Percentiles rank a stretch among this genome's conserved stretches.
Evolutionary conservation across 2,888 invertebrate species (phyloP).

Genomic region (Oscheius sp.): DNA sequence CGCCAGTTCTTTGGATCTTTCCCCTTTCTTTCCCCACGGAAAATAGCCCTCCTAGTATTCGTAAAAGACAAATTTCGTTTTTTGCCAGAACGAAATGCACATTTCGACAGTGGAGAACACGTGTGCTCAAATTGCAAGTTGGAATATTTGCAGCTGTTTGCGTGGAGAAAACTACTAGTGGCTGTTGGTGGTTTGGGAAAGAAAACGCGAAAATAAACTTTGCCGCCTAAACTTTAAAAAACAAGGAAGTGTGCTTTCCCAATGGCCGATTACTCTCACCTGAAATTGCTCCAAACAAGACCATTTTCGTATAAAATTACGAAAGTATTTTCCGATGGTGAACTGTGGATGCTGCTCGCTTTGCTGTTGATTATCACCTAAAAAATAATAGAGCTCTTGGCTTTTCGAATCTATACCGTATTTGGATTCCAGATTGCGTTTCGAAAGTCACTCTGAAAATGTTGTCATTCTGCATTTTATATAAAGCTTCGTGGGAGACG

Average conservation of each 20-base stretch:
- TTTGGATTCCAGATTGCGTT: conserved; percentile 70
- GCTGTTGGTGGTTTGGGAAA: no score
- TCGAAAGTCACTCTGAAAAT: conserved; percentile 63
- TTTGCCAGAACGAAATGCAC: conserved; percentile 7
- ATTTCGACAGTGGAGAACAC: conserved; percentile 11
- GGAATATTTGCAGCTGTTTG: not conserved
- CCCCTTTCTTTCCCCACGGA: not conserved
- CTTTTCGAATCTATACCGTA: no score
- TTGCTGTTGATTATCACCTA: conserved; percentile 66
- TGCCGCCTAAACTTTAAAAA: no score
- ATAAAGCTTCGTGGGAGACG: no score
- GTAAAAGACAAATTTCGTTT: conserved; percentile 1
- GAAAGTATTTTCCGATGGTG: conserved; percentile 70
- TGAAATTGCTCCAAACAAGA: conserved; percentile 70
- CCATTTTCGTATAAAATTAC: conserved; percentile 70
- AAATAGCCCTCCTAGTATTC: not conserved
- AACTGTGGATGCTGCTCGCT: conserved; percentile 64
- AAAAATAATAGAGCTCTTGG: no score
- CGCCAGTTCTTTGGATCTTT: not conserved
- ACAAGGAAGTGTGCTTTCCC: no score
- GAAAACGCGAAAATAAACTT: conserved; percentile 20
- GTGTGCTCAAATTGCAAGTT: conserved; percentile 5
- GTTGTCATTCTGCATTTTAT: not conserved
- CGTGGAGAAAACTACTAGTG: no score
- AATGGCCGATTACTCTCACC: no score